Base-by-base conservation (phyloP, 1,140 invertebrate genomes). In the Colletes latitarsis region DNA sequence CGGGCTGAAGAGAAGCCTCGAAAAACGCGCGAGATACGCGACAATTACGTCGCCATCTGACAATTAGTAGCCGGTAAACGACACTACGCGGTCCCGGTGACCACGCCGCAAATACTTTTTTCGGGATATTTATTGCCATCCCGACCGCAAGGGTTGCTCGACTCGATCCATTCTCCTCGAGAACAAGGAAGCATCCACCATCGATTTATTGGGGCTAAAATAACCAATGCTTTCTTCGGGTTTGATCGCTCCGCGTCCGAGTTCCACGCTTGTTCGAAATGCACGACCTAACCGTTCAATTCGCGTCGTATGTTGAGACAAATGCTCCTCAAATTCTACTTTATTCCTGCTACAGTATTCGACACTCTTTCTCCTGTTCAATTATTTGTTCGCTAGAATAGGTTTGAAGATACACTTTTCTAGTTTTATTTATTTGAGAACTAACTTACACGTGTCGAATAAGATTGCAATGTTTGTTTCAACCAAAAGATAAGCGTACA, bases 11-110 rank as follows among this genome's bases (percentile, higher is more conserved):
- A 62, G 77, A 70, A 85, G 71, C 30, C 63, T 55, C 78, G 80
- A 86, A 89, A 87, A 88, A 89, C 82, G 85, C 70, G 84, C 83
- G 89, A 89, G 86, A 90, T 89, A 89, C 83, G 79, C 81, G 90
- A 89, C 89, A 90, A 91, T 91, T 91, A 92, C 89, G 88, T 90
- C 90, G 88, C 85, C 87, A 90, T 91, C 89, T 92, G 90, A 92
- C 91, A 92, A 92, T 92, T 90, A 91, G 90, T 92, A 91, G 88
- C 82, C 85, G 87, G 90, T 91, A 89, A 92, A 91, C 84, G 90
- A 70, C 76, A 76, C 73, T 81, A 64, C 69, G 81, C 74, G 74
- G 68, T 30, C 46, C 69, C 55, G n/a, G 86, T 76, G 66, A 74
- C 77, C 69, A 66, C 12, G 80, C 83, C 82, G 84, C 84, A 77